Conservation (phyloP, 2,888 invertebrate genomes). For the Tetranychus piercei region DNA sequence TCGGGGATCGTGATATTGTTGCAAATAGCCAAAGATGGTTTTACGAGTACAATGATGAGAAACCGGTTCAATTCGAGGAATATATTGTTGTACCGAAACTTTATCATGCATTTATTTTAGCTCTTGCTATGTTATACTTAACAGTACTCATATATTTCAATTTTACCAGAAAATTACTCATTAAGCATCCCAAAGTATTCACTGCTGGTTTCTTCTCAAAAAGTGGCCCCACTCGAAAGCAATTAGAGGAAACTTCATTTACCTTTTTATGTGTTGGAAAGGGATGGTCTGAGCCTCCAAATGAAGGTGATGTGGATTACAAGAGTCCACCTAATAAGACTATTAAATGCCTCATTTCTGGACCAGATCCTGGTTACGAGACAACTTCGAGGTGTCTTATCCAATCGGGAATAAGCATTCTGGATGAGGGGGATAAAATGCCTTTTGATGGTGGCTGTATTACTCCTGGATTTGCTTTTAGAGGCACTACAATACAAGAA, state of each 20-base stretch:
- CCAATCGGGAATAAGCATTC: slow-evolving; percentile 50
- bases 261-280: not conserved
- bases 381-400: slow-evolving; percentile 54
- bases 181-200: not conserved
- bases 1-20: slow-evolving; percentile 61
- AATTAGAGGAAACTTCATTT: not conserved
- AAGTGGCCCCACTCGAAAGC: not conserved
- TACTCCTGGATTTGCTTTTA: slow-evolving; percentile 66
- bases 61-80: slow-evolving; percentile 48
- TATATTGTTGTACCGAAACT: slow-evolving; percentile 31
- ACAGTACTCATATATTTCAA: not conserved
- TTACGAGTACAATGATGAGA: slow-evolving; percentile 45
- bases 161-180: not conserved
- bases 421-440: slow-evolving; percentile 48
- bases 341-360: slow-evolving; percentile 41
- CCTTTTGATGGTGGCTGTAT: slow-evolving; percentile 46
- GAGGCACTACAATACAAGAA: slow-evolving; percentile 43
- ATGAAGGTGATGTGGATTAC: slow-evolving; percentile 32
- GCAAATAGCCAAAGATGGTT: slow-evolving; percentile 58
- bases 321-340: slow-evolving; percentile 23
- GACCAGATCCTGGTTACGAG: slow-evolving; percentile 58
- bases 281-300: slow-evolving; percentile 43
- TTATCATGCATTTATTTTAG: slow-evolving; percentile 36
- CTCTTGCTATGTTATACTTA: slow-evolving; percentile 25
- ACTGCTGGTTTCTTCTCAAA: slow-evolving; percentile 29